phyloP scores from a whole-genome alignment of 2,797 vertebrate species.

The Bucorvus abyssinicus region DNA sequence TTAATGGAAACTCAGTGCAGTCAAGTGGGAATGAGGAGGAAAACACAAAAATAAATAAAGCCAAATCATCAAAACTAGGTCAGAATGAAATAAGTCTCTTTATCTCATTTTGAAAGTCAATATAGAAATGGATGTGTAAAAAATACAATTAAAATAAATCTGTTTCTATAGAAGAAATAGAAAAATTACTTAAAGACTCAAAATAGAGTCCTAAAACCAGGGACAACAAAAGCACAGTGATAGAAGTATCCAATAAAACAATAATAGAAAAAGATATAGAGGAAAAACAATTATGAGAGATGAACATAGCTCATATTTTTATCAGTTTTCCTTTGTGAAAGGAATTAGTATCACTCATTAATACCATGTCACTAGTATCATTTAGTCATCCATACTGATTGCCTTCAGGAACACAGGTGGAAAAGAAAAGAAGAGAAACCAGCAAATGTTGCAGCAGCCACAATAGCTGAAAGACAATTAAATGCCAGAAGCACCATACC shows the following conservation, averaged over 20 bases:
- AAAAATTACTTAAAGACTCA: background rate
- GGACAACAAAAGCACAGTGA: background rate
- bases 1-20: slow-evolving; percentile 38
- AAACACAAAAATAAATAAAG: slow-evolving; percentile 38
- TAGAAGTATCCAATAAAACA: background rate
- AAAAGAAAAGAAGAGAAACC: background rate
- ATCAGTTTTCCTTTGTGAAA: background rate
- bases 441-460: background rate
- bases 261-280: background rate
- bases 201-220: background rate
- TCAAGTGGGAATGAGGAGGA: slow-evolving; percentile 1
- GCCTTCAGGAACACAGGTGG: background rate
- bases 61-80: slow-evolving; percentile 3
- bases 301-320: background rate
- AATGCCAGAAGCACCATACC: background rate
- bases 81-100: background rate
- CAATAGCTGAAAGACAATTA: background rate
- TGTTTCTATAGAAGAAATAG: background rate
- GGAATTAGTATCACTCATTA: background rate
- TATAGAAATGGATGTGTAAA: background rate
- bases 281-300: background rate
- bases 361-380: background rate
- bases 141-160: background rate
- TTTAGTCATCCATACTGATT: background rate
- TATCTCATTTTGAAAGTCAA: background rate